These are phyloP conservation scores for Drosophila peninsularis DNA, from an alignment of 2,888 invertebrate species.

Conservation along the genomic window DNA sequence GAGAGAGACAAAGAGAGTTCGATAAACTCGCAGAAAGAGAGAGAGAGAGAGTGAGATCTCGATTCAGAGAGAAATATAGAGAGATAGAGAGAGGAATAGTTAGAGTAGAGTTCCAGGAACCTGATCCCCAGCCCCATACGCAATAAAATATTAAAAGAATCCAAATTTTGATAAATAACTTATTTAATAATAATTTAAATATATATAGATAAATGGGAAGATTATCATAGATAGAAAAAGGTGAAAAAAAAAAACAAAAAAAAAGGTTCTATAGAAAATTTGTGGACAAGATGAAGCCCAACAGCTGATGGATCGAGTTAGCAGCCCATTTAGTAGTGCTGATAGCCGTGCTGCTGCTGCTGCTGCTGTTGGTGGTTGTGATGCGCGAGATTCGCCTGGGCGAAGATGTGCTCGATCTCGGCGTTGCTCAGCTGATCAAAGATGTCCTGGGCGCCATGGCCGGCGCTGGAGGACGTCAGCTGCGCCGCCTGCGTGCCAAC, in stretches of 20 bases:
- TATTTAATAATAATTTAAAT: conserved; percentile 67
- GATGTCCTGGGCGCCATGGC: conserved; percentile 50
- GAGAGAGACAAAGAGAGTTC: background rate
- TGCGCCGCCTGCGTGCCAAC: conserved; percentile 48
- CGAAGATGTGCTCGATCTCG: conserved; percentile 80
- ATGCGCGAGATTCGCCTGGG: conserved; percentile 77
- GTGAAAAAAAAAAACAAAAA: conserved; percentile 41
- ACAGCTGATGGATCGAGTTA: background rate
- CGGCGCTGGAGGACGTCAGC: conserved; percentile 42
- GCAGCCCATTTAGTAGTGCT: conserved; percentile 45
- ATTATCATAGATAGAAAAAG: conserved; percentile 22
- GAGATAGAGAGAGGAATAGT: too few species aligned
- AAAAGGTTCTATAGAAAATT: conserved; percentile 13
- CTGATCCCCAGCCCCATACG: background rate
- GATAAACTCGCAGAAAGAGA: background rate
- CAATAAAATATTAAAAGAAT: background rate
- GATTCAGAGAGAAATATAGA: too few species aligned
- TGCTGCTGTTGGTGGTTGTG: conserved; percentile 71
- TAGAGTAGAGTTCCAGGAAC: background rate
- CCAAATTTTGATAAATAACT: conserved; percentile 61
- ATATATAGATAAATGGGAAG: conserved; percentile 27
- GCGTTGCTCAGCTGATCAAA: conserved; percentile 79
- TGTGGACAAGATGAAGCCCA: conserved; percentile 30
- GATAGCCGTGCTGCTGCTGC: conserved; percentile 56
- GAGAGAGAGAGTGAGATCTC: background rate